Base-by-base conservation (phyloP, 2,113 vertebrate genomes). In the Panurus biarmicus region DNA sequence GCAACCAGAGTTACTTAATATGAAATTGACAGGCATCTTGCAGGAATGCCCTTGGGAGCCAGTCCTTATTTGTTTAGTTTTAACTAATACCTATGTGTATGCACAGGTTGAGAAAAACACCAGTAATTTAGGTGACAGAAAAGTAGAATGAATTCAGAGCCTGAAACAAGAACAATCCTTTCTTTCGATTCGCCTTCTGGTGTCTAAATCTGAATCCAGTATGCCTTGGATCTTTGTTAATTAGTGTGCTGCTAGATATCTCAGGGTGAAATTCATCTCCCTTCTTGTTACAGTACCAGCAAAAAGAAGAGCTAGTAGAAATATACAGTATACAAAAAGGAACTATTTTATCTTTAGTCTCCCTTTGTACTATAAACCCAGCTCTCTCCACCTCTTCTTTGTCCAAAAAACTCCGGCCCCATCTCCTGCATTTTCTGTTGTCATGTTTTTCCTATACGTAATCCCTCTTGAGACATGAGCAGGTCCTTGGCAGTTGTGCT, bases 81-180 rank as follows among this genome's bases (percentile, higher is more conserved):
- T 64, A 78, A 40, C 29, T 89, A 74, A 81, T 89, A 56, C 23
- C 33, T 0, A 0, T 77, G 29, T 81, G 22, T 64, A 33, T 50
- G 65, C 33, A 71, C 53, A 56, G 45, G 44, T 16, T 71, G 71
- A 89, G 31, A 67, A 64, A 31, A 56, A 40, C 24, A 23, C 14
- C 14, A 58, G 35, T 66, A 58, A 82, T 86, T 83, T 71, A 90
- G 67, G 53, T 85, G 84, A 91, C 61, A 75, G 77, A 82, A 80
- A 72, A 67, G 29, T 28, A 58, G 50, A 94, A 94, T 90, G 77
- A 84, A 81, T 95, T 89, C 77, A 92, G 66, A 89, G 62, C 80
- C 66, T 85, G 91, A 75, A 89, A 73, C 73, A 86, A 72, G 74
- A 90, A 8, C n/a, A 84, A 50, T 84, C 38, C 16, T 77, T 92